Conservation (phyloP, 2,888 invertebrate genomes). For the Gastracanthus pulcherrimus region DNA sequence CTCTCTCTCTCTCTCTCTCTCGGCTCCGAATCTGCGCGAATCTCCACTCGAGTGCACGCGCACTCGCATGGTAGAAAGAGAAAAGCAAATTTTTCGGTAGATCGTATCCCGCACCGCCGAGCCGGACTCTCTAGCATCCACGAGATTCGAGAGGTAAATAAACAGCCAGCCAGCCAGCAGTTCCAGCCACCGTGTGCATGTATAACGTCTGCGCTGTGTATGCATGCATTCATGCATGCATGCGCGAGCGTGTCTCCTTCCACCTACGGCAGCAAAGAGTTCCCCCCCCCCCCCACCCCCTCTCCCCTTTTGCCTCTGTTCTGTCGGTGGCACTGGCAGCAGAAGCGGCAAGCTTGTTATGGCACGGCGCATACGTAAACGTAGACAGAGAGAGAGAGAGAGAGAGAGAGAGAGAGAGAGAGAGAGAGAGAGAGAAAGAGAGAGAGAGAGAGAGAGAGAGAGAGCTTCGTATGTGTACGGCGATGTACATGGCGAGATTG, state of each 20-base stretch:
- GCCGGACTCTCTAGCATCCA: constrained; percentile 20
- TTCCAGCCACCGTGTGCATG: background rate
- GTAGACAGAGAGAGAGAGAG: background rate
- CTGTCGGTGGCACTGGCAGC: background rate
- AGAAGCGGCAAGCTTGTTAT: constrained; percentile 45
- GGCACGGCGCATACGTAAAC: constrained; percentile 40
- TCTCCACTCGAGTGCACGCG: background rate
- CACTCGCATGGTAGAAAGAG: constrained; percentile 1
- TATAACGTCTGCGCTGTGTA: background rate
- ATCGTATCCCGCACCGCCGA: constrained; percentile 45
- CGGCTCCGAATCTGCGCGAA: background rate
- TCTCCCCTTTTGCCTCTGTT: background rate
- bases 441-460: background rate
- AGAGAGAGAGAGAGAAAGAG: background rate
- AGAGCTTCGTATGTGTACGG: background rate
- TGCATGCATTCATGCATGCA: constrained; percentile 12
- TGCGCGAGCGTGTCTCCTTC: background rate
- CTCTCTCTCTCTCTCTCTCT: constrained; percentile 24
- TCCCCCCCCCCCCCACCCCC: background rate
- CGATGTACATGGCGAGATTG: constrained; percentile 24
- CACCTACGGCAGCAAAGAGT: too few species aligned
- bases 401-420: background rate
- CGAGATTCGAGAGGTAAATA: constrained; percentile 48
- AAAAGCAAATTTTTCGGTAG: constrained; percentile 43
- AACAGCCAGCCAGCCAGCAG: constrained; percentile 11